Evolutionary conservation across 2,888 invertebrate genomes (phyloP).

Genomic region (Stictocephala bisonia): DNA sequence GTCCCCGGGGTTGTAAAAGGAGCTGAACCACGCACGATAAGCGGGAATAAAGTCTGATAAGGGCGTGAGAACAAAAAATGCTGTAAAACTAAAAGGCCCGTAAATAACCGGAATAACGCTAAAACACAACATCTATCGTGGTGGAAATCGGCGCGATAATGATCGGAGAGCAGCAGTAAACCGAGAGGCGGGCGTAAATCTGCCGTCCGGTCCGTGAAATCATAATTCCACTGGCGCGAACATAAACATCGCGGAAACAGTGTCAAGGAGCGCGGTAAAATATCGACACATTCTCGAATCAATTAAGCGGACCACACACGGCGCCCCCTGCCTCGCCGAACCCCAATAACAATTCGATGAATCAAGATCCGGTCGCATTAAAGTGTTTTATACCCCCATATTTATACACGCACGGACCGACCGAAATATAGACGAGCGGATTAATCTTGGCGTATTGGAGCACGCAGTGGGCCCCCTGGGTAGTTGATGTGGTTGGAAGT

Average conservation of each 20-base stretch:
- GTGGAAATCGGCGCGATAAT: neutral
- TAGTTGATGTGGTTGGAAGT: no score
- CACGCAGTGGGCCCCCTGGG: no score
- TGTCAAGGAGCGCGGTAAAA: constrained; percentile 4
- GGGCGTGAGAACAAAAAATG: constrained; percentile 30
- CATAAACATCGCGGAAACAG: no score
- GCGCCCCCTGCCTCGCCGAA: neutral
- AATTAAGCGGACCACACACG: constrained; percentile 27
- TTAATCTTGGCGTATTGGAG: no score
- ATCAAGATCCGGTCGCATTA: constrained; percentile 24
- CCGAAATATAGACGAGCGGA: no score
- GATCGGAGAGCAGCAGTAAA: neutral
- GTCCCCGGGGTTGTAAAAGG: neutral
- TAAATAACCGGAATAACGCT: constrained; percentile 16
- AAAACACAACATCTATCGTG: constrained; percentile 14
- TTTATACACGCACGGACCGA: no score
- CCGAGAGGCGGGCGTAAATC: neutral
- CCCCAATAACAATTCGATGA: constrained; percentile 18
- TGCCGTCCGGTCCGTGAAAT: constrained; percentile 19
- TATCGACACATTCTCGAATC: constrained; percentile 17
- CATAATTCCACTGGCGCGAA: constrained; percentile 26
- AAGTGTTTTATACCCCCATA: constrained; percentile 33
- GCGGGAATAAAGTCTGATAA: neutral
- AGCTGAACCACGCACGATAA: constrained; percentile 7
- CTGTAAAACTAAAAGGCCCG: neutral